These are phyloP conservation scores for Oplegnathus fasciatus DNA, from an alignment of 2,113 vertebrate genomes.

Conservation along the genomic window DNA sequence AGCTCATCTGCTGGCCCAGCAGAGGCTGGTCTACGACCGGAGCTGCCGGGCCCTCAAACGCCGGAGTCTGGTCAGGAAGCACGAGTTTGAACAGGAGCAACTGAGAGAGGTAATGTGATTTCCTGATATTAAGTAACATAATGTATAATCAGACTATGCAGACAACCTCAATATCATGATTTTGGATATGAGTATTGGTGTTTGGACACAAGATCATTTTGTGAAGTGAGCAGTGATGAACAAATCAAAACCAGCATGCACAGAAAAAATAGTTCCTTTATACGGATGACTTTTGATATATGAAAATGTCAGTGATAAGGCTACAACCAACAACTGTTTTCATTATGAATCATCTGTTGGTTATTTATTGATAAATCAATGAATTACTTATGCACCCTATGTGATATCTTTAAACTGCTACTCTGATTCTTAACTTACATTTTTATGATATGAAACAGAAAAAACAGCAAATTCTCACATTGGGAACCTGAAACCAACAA, in stretches of 20 bases:
- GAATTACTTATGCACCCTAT: background rate
- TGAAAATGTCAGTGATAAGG: background rate
- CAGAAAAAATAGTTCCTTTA: background rate
- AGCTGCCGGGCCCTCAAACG: constrained; percentile 97
- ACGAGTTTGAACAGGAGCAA: constrained; percentile 98
- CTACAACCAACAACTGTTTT: too few relatives aligned
- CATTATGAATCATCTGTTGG: background rate
- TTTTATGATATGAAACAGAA: background rate
- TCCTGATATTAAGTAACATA: background rate
- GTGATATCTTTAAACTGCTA: background rate
- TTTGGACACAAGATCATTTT: background rate
- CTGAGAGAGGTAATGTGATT: constrained; percentile 91
- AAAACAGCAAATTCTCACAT: background rate
- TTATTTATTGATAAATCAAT: too few relatives aligned
- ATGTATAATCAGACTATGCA: background rate
- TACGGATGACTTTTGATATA: background rate
- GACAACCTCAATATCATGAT: background rate
- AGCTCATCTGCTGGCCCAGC: constrained; percentile 95
- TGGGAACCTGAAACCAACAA: background rate
- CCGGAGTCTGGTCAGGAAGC: constrained; percentile 92
- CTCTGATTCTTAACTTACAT: background rate
- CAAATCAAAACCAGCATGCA: background rate
- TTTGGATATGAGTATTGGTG: background rate
- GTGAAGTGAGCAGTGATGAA: background rate
- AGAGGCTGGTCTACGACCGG: constrained; percentile 97